phyloP scores from a whole-genome alignment of 2,888 invertebrate species.

The Endomychus coccineus region DNA sequence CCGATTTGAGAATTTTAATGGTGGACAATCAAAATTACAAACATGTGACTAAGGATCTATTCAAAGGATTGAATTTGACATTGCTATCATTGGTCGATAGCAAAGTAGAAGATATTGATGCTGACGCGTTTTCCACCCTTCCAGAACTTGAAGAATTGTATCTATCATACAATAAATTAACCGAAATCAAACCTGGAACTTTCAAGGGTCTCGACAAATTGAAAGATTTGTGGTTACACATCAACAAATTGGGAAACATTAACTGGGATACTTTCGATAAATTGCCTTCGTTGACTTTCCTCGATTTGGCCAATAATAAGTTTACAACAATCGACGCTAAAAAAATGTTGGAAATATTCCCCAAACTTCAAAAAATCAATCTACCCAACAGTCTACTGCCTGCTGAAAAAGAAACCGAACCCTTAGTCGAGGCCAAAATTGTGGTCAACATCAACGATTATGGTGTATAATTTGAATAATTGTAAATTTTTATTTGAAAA shows the following conservation, averaged over 20 bases:
- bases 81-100: background rate
- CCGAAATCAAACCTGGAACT: background rate
- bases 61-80: background rate
- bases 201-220: background rate
- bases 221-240: background rate
- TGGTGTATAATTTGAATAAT: too few relatives aligned
- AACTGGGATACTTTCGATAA: constrained; percentile 1
- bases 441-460: too few relatives aligned
- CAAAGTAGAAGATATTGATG: background rate
- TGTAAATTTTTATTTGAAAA: too few relatives aligned
- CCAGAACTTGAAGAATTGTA: background rate
- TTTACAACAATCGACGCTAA: background rate
- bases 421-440: too few relatives aligned
- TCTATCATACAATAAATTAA: background rate
- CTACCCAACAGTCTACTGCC: too few relatives aligned
- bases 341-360: background rate
- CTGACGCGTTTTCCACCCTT: background rate
- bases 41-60: background rate
- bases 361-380: too few relatives aligned
- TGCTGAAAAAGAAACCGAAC: too few relatives aligned
- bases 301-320: background rate
- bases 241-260: background rate
- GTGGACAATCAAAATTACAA: background rate
- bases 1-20: too few relatives aligned
- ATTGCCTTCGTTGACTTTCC: background rate